Evolutionary conservation across 2,888 invertebrate genomes (phyloP).

Genomic region (Aleiodes testaceus): DNA sequence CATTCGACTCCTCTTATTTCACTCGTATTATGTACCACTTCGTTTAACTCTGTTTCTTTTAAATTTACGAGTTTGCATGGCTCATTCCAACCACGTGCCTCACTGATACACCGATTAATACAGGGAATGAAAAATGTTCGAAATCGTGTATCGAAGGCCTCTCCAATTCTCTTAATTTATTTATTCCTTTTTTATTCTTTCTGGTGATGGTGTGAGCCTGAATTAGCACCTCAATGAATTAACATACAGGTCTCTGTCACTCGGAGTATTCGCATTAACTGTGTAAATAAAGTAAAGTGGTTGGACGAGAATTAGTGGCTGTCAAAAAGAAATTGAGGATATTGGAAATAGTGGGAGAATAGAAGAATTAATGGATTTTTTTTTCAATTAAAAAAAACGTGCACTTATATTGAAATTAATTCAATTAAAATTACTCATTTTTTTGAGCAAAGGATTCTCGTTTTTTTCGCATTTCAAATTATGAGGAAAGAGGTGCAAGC

Average conservation of each 20-base stretch:
- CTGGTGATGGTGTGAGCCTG: slow-evolving; percentile 6
- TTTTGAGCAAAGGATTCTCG: too few relatives aligned
- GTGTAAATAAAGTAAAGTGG: slow-evolving; percentile 65
- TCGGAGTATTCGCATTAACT: slow-evolving; percentile 65
- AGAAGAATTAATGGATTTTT: not conserved
- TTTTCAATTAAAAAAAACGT: too few relatives aligned
- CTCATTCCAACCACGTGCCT: slow-evolving; percentile 23
- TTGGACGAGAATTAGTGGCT: slow-evolving; percentile 57
- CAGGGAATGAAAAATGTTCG: slow-evolving; percentile 6
- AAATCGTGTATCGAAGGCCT: slow-evolving; percentile 31
- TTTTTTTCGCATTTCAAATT: too few relatives aligned
- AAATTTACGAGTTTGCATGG: slow-evolving; percentile 19
- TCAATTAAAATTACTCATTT: too few relatives aligned
- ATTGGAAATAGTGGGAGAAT: slow-evolving; percentile 37
- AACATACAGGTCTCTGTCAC: slow-evolving; percentile 47
- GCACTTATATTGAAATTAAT: too few relatives aligned
- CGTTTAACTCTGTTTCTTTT: slow-evolving; percentile 13
- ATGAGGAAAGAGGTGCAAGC: not conserved
- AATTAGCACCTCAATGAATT: slow-evolving; percentile 52
- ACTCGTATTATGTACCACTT: slow-evolving; percentile 17
- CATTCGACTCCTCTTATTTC: slow-evolving; percentile 16
- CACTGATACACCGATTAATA: slow-evolving; percentile 25
- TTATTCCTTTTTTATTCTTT: not conserved
- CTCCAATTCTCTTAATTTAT: not conserved
- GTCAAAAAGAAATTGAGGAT: slow-evolving; percentile 48